Evolutionary conservation across 2,888 invertebrate species (phyloP).

Genomic region (Argyra leucocephala): DNA sequence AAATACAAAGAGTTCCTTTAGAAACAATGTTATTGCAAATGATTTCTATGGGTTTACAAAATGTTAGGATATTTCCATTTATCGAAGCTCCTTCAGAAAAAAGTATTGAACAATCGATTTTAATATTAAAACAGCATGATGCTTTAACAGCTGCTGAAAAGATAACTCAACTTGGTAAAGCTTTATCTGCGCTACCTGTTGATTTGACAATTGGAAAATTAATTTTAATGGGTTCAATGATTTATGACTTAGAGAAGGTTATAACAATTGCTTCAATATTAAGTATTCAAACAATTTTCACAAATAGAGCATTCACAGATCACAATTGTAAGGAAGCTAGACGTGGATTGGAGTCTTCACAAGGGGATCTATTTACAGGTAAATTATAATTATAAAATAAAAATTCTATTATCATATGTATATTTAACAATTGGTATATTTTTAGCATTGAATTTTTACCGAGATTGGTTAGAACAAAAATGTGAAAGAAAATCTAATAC

Average conservation of each 20-base stretch:
- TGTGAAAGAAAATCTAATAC: constrained; percentile 44
- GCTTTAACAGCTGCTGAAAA: constrained; percentile 71
- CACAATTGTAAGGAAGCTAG: constrained; percentile 70
- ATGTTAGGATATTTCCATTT: constrained; percentile 87
- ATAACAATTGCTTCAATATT: constrained; percentile 83
- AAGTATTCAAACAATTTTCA: constrained; percentile 88
- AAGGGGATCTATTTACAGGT: constrained; percentile 90
- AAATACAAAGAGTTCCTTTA: constrained; percentile 86
- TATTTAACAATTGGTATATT: background rate
- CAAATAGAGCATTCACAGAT: constrained; percentile 78
- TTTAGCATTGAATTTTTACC: constrained; percentile 62
- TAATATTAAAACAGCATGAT: constrained; percentile 78
- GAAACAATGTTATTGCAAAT: constrained; percentile 85
- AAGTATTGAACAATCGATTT: constrained; percentile 76
- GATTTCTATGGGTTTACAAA: constrained; percentile 86
- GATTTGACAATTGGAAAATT: constrained; percentile 94
- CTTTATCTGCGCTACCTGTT: constrained; percentile 82
- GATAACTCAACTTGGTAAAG: constrained; percentile 75
- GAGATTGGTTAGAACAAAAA: constrained; percentile 80
- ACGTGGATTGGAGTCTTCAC: constrained; percentile 77
- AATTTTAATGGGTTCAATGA: constrained; percentile 81
- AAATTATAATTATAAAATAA: background rate
- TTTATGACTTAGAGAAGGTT: constrained; percentile 78
- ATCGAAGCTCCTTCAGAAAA: constrained; percentile 81
- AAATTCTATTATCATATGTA: background rate